Evolutionary conservation across 2,797 vertebrate species (phyloP), one percentile per base, ranked within the genome.

Genomic region (Cossypha caffra): DNA sequence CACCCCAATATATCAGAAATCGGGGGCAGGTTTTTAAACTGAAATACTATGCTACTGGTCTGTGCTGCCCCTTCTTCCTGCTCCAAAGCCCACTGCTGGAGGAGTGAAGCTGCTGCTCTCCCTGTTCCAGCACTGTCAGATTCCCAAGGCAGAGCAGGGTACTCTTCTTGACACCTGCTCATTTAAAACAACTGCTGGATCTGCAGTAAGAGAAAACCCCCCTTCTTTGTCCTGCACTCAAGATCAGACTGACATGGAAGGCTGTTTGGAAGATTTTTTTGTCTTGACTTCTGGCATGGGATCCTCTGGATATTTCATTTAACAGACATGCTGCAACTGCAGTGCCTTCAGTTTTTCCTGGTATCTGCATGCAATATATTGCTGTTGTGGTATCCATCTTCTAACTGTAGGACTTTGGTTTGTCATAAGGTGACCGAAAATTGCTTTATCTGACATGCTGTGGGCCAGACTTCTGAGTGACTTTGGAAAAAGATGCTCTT

Each of bases 61-160:
- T 51, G 31, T 25, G 37, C 31, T 73, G 33, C 18, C 33, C 63
- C 31, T 48, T 62, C 47, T 55, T 23, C 35, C 47, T 54, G 47
- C 58, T 68, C 69, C 47, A 77, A 58, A 93, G 28, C 9, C 26
- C 37, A 21, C 0, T 2, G 2, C 28, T 82, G 26, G 48, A 77
- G 26, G 47, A 17, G 5, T 12, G 45, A 75, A 40, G 55, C 51
- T 73, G 18, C 31, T 55, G 55, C 28, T 62, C 18, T 54, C 66
- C 42, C n/a, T 11, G 10, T 19, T 37, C 42, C 0, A 0, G 64
- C 2, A 1, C 21, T 45, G 48, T 24, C 40, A 48, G 15, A 54
- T 47, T 18, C n/a, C 37, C 1, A 1, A 63, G 28, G 57, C n/a
- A 82, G 47, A 66, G 52, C 20, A 84, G 14, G 17, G 11, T 26